A percentile compares a stretch with the other conserved stretches of the same genome.
These are phyloP conservation scores for Pristionchus mayeri DNA, from an alignment of 2,888 invertebrate species.

Conservation along the genomic window DNA sequence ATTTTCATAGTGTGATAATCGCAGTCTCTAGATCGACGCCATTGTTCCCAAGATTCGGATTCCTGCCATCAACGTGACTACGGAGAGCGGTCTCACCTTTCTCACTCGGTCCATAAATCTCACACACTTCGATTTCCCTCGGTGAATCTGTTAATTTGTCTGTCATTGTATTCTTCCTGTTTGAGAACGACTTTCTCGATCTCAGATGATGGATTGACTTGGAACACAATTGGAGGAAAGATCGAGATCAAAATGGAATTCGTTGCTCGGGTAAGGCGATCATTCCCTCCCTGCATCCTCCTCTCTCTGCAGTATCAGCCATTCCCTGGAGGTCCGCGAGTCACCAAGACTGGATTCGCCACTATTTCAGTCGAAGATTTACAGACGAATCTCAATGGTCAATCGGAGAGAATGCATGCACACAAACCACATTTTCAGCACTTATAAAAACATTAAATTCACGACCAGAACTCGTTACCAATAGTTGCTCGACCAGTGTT, in stretches of 20 bases:
- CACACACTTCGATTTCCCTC: conserved; percentile 2
- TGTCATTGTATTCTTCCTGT: not conserved
- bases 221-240: not conserved
- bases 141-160: not conserved
- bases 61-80: not conserved
- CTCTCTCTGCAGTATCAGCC: not conserved
- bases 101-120: not conserved
- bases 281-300: too few species aligned
- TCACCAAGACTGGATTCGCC: not conserved
- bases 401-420: not conserved
- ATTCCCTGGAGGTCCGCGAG: not conserved
- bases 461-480: not conserved
- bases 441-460: not conserved
- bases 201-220: not conserved
- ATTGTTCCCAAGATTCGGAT: not conserved
- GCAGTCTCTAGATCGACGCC: not conserved
- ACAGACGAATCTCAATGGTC: not conserved
- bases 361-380: not conserved
- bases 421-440: not conserved
- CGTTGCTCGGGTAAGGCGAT: not conserved
- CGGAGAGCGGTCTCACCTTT: not conserved
- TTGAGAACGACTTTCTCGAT: conserved; percentile 2
- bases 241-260: conserved; percentile 8
- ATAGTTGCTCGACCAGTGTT: not conserved
- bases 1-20: not conserved